phyloP scores from a whole-genome alignment of 2,113 vertebrate genomes.

The Platysternon megacephalum region DNA sequence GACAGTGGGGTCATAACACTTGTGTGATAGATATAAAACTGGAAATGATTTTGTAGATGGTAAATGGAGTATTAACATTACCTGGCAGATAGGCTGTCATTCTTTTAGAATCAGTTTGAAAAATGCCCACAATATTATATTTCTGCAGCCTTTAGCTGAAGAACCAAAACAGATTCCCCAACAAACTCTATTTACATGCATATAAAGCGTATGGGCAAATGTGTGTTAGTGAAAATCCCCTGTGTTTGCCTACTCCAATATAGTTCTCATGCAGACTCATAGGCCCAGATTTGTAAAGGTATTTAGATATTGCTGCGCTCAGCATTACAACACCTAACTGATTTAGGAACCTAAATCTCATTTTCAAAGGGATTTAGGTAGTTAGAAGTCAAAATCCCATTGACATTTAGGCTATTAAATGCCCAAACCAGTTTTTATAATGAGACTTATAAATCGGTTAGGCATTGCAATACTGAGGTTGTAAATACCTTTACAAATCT shows the following conservation, averaged over 20 bases:
- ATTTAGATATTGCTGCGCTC: not conserved
- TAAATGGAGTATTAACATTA: conserved; percentile 9
- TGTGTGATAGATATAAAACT: conserved; percentile 30
- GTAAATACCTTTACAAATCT: too few relatives aligned
- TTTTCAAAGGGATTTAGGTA: not conserved
- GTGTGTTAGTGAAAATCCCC: not conserved
- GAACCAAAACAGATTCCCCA: not conserved
- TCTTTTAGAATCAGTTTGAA: not conserved
- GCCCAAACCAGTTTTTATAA: too few relatives aligned
- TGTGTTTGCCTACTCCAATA: not conserved
- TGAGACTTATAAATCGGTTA: too few relatives aligned
- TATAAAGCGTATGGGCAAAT: not conserved
- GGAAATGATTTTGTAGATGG: not conserved
- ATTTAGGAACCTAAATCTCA: not conserved
- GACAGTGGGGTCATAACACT: not conserved
- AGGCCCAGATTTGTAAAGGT: not conserved
- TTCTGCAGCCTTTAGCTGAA: not conserved
- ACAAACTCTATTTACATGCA: not conserved
- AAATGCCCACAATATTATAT: not conserved
- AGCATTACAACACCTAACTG: not conserved
- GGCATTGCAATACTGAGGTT: too few relatives aligned
- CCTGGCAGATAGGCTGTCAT: not conserved
- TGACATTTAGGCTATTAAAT: not conserved
- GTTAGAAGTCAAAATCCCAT: not conserved
- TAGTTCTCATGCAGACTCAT: not conserved